Percentiles rank a stretch among this genome's conserved stretches.
Evolutionary conservation across 2,888 invertebrate species (phyloP).

Genomic region (Polymixis flavicincta): DNA sequence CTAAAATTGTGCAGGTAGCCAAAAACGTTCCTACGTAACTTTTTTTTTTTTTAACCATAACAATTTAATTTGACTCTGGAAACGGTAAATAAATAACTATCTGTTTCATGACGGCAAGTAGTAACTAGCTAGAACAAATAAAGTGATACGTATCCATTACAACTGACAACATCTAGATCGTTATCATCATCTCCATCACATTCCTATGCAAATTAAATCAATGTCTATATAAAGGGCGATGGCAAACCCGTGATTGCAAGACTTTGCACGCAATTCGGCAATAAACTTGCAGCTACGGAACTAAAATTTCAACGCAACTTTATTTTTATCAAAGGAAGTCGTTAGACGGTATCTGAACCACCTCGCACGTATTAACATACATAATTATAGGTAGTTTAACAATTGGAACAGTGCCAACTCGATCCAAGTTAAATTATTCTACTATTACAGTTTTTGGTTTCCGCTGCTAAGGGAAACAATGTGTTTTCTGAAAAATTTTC

Average conservation of each 20-base stretch:
- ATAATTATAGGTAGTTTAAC: slow-evolving; percentile 89
- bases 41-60: neutral
- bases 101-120: neutral
- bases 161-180: slow-evolving; percentile 75
- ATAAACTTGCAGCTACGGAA: slow-evolving; percentile 89
- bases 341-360: slow-evolving; percentile 89
- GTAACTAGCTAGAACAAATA: slow-evolving; percentile 5
- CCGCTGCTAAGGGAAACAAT: slow-evolving; percentile 82
- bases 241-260: slow-evolving; percentile 83
- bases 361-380: slow-evolving; percentile 89
- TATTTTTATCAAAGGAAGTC: slow-evolving; percentile 90
- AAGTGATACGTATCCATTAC: slow-evolving; percentile 57
- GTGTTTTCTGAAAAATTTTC: slow-evolving; percentile 77
- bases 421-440: slow-evolving; percentile 83
- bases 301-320: slow-evolving; percentile 90
- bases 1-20: no score
- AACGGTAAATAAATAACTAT: neutral
- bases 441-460: slow-evolving; percentile 86
- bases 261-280: slow-evolving; percentile 86
- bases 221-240: slow-evolving; percentile 89
- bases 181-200: slow-evolving; percentile 78
- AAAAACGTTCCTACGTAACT: no score
- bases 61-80: neutral
- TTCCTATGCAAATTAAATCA: slow-evolving; percentile 87
- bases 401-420: slow-evolving; percentile 87